Base-by-base conservation (phyloP, 64 coral and sea anemone species). In the Acropora tenuis region DNA sequence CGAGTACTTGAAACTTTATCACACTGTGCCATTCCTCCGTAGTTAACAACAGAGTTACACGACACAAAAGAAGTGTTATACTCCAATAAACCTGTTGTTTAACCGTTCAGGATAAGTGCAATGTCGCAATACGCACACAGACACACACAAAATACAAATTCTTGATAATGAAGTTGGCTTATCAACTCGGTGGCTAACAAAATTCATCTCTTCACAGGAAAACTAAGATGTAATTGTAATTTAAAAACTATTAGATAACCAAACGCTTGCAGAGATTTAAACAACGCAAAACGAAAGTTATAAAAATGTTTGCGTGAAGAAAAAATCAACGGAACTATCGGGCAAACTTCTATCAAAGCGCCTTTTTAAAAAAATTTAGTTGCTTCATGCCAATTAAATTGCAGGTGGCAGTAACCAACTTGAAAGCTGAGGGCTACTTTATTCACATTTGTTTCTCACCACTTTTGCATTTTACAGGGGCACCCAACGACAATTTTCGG, bases 21-120 rank as follows among this genome's bases (percentile, higher is more conserved):
- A 16, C 4, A 18, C 8, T 85, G 15, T 9, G n/a, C 50, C 61
- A 85, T 85, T 72, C 82, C 82, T 48, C 61, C 18, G 82, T 72
- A 67, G 13, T 65, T 8, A 85, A 85, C 79, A 43, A 82, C 17
- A 59, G 2, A 19, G 6, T 20, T 7, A 10, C 17, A 18, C 45
- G 9, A 71, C 5, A 85, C 82, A 85, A 85, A 85, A 20, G 63
- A 85, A 71, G 65, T 50, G 43, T 85, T 85, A 65, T 65, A 85
- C 61, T 49, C 82, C 6, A 85, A 71, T 85, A 40, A 47, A 48
- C 18, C 63, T 69, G 45, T 85, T 69, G 63, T 71, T 48, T 85
- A 43, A n/a, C 2, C 0, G 47, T 2, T 44, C 41, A 46, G 6
- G 66, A 17, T 85, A 71, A 50, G 82, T 65, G 49, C 65, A 16